Evolutionary conservation across 2,113 vertebrate genomes (phyloP).

Genomic region (Syngnathus typhle): DNA sequence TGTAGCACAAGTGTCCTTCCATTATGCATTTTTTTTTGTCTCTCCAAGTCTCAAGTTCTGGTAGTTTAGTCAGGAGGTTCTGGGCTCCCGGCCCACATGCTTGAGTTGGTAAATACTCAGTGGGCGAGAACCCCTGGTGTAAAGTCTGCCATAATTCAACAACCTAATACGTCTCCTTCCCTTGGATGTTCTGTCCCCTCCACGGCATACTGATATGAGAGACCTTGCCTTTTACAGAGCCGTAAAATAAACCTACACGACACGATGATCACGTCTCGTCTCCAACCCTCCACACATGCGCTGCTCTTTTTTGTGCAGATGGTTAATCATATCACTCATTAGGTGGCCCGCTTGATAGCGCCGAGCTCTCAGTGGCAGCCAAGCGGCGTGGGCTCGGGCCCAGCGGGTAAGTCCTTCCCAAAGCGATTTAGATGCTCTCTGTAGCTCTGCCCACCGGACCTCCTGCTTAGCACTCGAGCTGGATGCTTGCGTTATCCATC

Average conservation of each 20-base stretch:
- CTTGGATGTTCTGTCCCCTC: conserved; percentile 19
- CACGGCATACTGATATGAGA: conserved; percentile 9
- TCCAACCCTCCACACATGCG: conserved; percentile 48
- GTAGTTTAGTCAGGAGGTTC: background rate
- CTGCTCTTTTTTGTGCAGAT: conserved; percentile 55
- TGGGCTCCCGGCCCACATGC: too few species aligned
- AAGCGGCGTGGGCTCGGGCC: conserved; percentile 84
- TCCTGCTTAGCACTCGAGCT: conserved; percentile 48
- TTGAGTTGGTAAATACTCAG: too few species aligned
- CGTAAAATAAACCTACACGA: conserved; percentile 43
- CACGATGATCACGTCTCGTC: conserved; percentile 54
- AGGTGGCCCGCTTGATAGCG: conserved; percentile 83
- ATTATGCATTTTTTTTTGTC: conserved; percentile 17
- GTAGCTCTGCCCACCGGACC: conserved; percentile 56
- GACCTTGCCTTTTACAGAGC: conserved; percentile 19
- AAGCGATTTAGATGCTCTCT: conserved; percentile 60
- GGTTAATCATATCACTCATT: conserved; percentile 67
- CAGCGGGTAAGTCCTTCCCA: conserved; percentile 78
- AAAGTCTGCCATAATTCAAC: background rate
- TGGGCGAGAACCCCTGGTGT: too few species aligned
- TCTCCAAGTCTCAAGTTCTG: background rate
- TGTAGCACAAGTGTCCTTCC: conserved; percentile 13
- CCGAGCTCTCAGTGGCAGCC: conserved; percentile 80
- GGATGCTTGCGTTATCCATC: conserved; percentile 44
- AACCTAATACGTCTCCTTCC: background rate